Percentiles rank a stretch among this genome's conserved stretches.
These are phyloP conservation scores for Hypsopygia costalis DNA, from an alignment of 2,888 invertebrate genomes.

Conservation along the genomic window DNA sequence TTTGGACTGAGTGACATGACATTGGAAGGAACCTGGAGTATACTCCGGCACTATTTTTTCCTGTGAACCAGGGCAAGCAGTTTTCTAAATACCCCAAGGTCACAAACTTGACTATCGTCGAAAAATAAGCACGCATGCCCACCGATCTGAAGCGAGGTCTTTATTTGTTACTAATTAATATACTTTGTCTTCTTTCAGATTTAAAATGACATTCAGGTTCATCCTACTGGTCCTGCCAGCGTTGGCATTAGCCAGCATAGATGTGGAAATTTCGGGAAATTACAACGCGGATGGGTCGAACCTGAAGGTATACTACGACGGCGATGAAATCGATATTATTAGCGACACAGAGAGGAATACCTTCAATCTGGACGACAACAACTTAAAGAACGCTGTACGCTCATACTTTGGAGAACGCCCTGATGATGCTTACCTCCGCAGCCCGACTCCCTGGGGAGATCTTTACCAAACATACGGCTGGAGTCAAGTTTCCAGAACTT, in stretches of 20 bases:
- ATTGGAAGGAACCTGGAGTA: too few species aligned
- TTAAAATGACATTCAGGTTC: conserved; percentile 11
- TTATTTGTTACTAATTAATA: too few species aligned
- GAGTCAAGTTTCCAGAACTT: conserved; percentile 27
- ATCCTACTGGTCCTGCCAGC: conserved; percentile 9
- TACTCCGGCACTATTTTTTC: too few species aligned
- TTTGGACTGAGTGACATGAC: too few species aligned
- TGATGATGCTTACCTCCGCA: conserved; percentile 17
- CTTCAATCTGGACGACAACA: conserved; percentile 28
- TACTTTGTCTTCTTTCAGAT: conserved; percentile 8
- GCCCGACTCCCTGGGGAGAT: conserved; percentile 30
- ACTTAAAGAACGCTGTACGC: conserved; percentile 24
- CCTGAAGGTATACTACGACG: conserved; percentile 17
- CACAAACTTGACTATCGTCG: too few species aligned
- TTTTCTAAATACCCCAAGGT: too few species aligned
- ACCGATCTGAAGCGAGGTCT: too few species aligned
- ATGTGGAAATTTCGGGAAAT: conserved; percentile 16
- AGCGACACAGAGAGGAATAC: conserved; percentile 25
- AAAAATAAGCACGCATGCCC: too few species aligned
- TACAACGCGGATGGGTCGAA: conserved; percentile 8
- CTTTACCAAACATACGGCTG: conserved; percentile 25
- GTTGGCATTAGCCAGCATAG: conserved; percentile 12
- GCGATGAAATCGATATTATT: conserved; percentile 23
- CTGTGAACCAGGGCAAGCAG: too few species aligned
- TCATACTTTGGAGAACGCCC: conserved; percentile 24